Evolutionary conservation across 2,888 invertebrate species (phyloP).

Genomic region (Amphipyra tragopoginis): DNA sequence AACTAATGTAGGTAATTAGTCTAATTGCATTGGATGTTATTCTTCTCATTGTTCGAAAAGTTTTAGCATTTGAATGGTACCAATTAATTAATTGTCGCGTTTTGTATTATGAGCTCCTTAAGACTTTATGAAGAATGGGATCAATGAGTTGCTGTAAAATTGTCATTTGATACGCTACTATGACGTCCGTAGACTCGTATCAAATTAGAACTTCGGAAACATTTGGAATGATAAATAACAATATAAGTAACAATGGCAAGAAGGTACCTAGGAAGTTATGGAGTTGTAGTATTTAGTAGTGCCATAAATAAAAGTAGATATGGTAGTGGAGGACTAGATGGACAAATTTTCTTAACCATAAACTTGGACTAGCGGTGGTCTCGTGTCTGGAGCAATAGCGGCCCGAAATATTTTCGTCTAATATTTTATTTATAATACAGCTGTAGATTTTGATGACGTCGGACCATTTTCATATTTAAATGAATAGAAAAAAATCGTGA

Average conservation of each 20-base stretch:
- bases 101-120: constrained; percentile 25
- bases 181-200: constrained; percentile 24
- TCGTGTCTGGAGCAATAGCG: too few species aligned
- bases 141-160: constrained; percentile 53
- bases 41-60: constrained; percentile 26
- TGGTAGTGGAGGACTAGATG: too few species aligned
- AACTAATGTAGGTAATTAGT: constrained; percentile 28
- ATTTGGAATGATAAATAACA: not conserved
- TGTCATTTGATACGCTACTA: constrained; percentile 38
- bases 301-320: too few species aligned
- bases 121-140: constrained; percentile 31
- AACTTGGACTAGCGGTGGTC: too few species aligned
- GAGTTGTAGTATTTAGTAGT: too few species aligned
- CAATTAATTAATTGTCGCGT: constrained; percentile 53
- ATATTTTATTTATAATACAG: too few species aligned
- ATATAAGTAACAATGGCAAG: not conserved
- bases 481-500: too few species aligned
- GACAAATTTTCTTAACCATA: too few species aligned
- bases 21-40: constrained; percentile 28
- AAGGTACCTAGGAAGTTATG: not conserved
- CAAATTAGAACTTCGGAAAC: constrained; percentile 9
- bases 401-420: too few species aligned
- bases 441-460: too few species aligned
- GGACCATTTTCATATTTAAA: too few species aligned
- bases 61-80: constrained; percentile 51